Evolutionary conservation across 1,140 invertebrate genomes (phyloP).

Genomic region (Aphaenogaster floridana): DNA sequence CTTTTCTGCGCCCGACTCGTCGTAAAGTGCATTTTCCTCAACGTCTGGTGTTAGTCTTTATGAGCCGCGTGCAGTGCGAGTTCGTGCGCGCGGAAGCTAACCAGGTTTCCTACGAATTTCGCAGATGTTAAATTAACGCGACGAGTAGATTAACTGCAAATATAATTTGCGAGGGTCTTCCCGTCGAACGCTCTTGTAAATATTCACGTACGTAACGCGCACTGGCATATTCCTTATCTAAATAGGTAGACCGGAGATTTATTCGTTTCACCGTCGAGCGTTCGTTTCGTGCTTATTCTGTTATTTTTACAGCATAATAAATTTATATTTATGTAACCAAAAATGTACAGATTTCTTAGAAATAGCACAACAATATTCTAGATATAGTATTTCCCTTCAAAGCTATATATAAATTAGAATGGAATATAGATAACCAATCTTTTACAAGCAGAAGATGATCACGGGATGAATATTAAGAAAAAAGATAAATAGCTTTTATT

Average conservation of each 20-base stretch:
- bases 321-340: neutral
- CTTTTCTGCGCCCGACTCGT: slow-evolving; percentile 20
- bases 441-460: neutral
- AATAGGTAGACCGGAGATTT: slow-evolving; percentile 54
- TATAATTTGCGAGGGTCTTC: slow-evolving; percentile 68
- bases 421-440: neutral
- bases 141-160: slow-evolving; percentile 74
- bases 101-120: slow-evolving; percentile 72
- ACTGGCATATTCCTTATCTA: slow-evolving; percentile 37
- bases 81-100: slow-evolving; percentile 42
- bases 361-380: slow-evolving; percentile 1
- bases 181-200: slow-evolving; percentile 58
- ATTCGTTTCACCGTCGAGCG: slow-evolving; percentile 24
- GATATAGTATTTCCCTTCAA: neutral
- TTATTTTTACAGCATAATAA: slow-evolving; percentile 12
- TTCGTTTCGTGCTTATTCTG: slow-evolving; percentile 20
- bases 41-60: slow-evolving; percentile 72
- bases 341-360: neutral
- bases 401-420: neutral
- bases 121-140: slow-evolving; percentile 70
- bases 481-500: neutral
- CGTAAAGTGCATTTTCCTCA: slow-evolving; percentile 56
- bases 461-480: neutral
- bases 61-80: slow-evolving; percentile 50
- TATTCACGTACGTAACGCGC: slow-evolving; percentile 56